Percentiles rank a stretch among this genome's conserved stretches.
These are phyloP conservation scores for Coryphaenoides rupestris DNA, from an alignment of 2,113 vertebrate genomes.

Conservation along the genomic window DNA sequence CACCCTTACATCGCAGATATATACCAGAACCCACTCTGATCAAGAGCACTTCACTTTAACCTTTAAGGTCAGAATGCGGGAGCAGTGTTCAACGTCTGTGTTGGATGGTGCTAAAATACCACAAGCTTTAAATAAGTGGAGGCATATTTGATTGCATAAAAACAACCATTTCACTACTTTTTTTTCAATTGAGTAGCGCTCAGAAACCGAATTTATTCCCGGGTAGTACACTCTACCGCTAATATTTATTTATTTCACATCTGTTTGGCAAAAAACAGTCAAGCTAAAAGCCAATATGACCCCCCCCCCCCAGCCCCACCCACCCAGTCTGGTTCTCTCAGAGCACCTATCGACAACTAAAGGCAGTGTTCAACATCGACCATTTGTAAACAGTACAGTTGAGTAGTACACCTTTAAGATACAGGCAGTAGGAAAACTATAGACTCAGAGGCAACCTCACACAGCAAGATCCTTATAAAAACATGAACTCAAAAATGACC, in stretches of 20 bases:
- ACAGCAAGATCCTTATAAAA: neutral
- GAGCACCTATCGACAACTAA: slow-evolving; percentile 40
- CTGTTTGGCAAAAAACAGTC: slow-evolving; percentile 4
- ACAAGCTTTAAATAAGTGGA: slow-evolving; percentile 14
- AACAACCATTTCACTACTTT: slow-evolving; percentile 4
- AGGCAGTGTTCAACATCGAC: slow-evolving; percentile 49
- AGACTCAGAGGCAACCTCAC: slow-evolving; percentile 9
- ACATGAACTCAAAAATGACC: slow-evolving; percentile 20
- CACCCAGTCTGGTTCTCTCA: slow-evolving; percentile 12
- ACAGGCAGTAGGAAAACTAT: slow-evolving; percentile 20
- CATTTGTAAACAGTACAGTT: slow-evolving; percentile 49
- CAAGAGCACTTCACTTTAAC: neutral
- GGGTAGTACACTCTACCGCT: neutral
- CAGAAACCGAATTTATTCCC: neutral
- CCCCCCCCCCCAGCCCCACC: slow-evolving; percentile 3
- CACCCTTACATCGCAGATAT: slow-evolving; percentile 1
- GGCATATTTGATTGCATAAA: slow-evolving; percentile 16
- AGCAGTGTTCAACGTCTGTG: neutral
- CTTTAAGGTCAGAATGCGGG: neutral
- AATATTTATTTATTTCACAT: neutral
- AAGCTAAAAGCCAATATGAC: neutral
- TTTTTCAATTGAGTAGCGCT: neutral
- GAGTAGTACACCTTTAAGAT: slow-evolving; percentile 25
- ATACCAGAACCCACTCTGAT: neutral
- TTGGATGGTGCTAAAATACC: neutral